Base-by-base conservation (phyloP, 2,888 invertebrate genomes). In the Encarsia formosa region DNA sequence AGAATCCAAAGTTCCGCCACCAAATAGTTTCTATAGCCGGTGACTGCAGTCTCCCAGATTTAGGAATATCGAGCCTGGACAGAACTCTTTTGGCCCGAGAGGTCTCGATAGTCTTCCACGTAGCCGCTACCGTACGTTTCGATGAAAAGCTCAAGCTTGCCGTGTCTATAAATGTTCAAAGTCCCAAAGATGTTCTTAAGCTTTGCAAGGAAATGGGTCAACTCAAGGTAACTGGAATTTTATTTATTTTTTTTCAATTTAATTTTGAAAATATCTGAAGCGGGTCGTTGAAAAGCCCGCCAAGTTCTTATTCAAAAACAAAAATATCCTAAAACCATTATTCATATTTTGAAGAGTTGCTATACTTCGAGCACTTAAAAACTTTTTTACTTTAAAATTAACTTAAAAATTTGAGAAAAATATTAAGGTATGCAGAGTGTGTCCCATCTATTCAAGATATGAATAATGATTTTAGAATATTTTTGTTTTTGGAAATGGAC, bases 141-240 rank as follows among this genome's bases (percentile, higher is more conserved):
- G 87, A 88, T 69, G 89, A 90, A 68, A 84, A 83, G 57, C 75
- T 90, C 13, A 84, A 83, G 74, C 72, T 81, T 4, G 86, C 89
- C 1, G 80, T 86, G 38, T 81, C 84, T 54, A 86, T 88, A 70
- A 90, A 90, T 72, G 83, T 90, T 1, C 76, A 81, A 38, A 85
- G 85, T 22, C 83, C 85, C 0, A 78, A 80, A 56, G 81, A 85
- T 58, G 75, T 88, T 57, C 71, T 88, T 39, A 70, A 78, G 32
- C 73, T 91, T 16, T 83, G 84, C 67, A 80, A 79, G 59, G 78
- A 83, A 63, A 86, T 90, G 80, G 69, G 75, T 5, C 74, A 81
- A 41, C 71, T 88, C 18, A 81, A 82, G 74, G 82, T 34, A 34
- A 9, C 6, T 26, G 6, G 6, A 26, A 26, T 11, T 26, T 26